A percentile compares a stretch with the other conserved stretches of the same genome.
These are phyloP conservation scores for Eubasilissa splendida DNA, from an alignment of 2,888 invertebrate genomes.

Conservation along the genomic window DNA sequence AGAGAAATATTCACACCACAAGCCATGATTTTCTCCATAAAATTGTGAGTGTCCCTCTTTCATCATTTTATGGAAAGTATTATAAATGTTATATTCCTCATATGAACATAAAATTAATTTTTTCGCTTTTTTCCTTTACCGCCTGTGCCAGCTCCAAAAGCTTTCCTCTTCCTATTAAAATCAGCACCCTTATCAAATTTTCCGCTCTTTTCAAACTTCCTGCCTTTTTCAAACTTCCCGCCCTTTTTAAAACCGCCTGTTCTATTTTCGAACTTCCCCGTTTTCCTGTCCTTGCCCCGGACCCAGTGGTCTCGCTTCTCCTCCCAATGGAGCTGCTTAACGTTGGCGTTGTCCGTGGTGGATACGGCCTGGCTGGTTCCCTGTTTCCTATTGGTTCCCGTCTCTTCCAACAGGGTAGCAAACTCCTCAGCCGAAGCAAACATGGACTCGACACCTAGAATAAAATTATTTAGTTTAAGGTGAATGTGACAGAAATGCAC, in stretches of 20 bases:
- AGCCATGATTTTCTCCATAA: too few relatives aligned
- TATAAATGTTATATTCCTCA: neutral
- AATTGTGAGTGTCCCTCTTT: too few relatives aligned
- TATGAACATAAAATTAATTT: neutral
- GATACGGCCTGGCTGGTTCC: slow-evolving; percentile 79
- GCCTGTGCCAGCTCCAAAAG: neutral
- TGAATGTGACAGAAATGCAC: neutral
- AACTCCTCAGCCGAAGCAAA: slow-evolving; percentile 93
- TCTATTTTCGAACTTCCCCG: slow-evolving; percentile 31
- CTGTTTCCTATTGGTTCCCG: slow-evolving; percentile 77
- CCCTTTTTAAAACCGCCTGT: slow-evolving; percentile 15
- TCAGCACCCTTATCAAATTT: slow-evolving; percentile 16
- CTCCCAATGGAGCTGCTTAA: slow-evolving; percentile 89
- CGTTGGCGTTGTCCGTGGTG: slow-evolving; percentile 84
- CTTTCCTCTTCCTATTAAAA: slow-evolving; percentile 36
- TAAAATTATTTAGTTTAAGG: neutral
- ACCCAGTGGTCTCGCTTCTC: slow-evolving; percentile 78
- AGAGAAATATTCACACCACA: too few relatives aligned
- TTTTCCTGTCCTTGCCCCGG: slow-evolving; percentile 57
- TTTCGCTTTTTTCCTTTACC: slow-evolving; percentile 13
- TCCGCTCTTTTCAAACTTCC: slow-evolving; percentile 16
- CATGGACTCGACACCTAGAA: slow-evolving; percentile 73
- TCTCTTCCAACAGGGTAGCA: slow-evolving; percentile 89
- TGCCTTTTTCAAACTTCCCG: slow-evolving; percentile 11
- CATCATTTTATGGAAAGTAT: too few relatives aligned